A percentile compares a stretch with the other conserved stretches of the same genome.
phyloP scores from a whole-genome alignment of 2,113 vertebrate species.

The Chascanopsetta lugubris region DNA sequence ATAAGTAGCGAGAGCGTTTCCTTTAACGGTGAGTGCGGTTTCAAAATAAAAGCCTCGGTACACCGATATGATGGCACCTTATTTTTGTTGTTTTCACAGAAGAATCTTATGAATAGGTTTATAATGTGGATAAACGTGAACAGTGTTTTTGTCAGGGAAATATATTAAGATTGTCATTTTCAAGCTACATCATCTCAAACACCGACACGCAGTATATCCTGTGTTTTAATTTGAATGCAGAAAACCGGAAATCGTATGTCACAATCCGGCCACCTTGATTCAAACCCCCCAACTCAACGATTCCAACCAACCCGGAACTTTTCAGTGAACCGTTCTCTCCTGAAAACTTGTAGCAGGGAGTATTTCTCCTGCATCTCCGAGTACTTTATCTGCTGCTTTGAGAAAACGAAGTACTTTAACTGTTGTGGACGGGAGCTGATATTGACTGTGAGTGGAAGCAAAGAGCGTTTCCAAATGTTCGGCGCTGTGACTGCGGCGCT shows the following conservation, averaged over 20 bases:
- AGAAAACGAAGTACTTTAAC: too few relatives aligned
- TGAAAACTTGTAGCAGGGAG: conserved; percentile 4
- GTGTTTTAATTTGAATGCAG: conserved; percentile 43
- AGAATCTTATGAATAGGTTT: too few relatives aligned
- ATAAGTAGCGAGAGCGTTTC: not conserved
- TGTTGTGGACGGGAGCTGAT: too few relatives aligned
- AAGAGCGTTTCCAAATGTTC: conserved; percentile 43
- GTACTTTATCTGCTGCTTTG: not conserved
- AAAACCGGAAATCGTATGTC: not conserved
- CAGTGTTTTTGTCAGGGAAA: too few relatives aligned
- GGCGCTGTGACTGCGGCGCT: conserved; percentile 37
- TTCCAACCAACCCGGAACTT: conserved; percentile 82
- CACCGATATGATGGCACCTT: too few relatives aligned
- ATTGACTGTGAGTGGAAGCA: too few relatives aligned
- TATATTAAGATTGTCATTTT: too few relatives aligned
- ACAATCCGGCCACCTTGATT: accelerated
- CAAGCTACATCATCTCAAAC: not conserved
- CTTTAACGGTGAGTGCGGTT: not conserved
- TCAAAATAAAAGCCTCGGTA: conserved; percentile 42
- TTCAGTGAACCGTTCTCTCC: conserved; percentile 43
- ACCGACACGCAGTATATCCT: not conserved
- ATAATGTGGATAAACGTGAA: too few relatives aligned
- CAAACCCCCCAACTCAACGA: conserved; percentile 13
- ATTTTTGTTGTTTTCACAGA: too few relatives aligned
- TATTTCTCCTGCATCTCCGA: not conserved